Evolutionary conservation across 1,140 invertebrate genomes (phyloP), one percentile per base, ranked within the genome.

Genomic region (Pygmarrhopalites habei): DNA sequence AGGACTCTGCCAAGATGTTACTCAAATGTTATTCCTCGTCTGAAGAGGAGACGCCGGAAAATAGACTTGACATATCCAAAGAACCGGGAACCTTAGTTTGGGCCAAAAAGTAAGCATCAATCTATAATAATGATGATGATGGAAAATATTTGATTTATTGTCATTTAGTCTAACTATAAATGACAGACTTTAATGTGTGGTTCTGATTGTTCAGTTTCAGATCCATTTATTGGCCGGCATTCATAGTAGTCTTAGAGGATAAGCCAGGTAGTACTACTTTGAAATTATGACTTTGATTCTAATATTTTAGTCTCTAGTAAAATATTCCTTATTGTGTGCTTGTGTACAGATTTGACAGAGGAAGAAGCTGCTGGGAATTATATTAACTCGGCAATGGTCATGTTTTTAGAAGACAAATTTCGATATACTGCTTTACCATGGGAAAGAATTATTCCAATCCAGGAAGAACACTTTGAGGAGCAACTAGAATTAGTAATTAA

Each of bases 191-290:
- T n/a, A n/a, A n/a, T n/a, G n/a, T n/a, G n/a, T n/a, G n/a, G n/a
- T n/a, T n/a, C n/a, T n/a, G n/a, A n/a, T n/a, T n/a, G n/a, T n/a
- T n/a, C n/a, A n/a, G 32, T 32, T 12, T 23, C n/a, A 56, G 65
- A 2, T 66, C 59, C 1, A 44, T 58, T 39, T 66, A 51, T 30
- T 66, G 65, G 65, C 65, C 65, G 0, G 65, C 51, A 17, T 53
- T 61, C 30, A 59, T 62, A 10, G 21, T 32, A 21, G 7, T 21
- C 2, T 46, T 57, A 14, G 32, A 57, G 26, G 61, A 63, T 30
- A 30, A 57, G 15, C 44, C 30, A 59, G 44, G 23, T 23, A 58
- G 30, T 12, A 4, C 15, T 15, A 58, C 5, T 43, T 25, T n/a
- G n/a, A n/a, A n/a, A 30, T 14, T 7, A 41, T 4, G 7, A 19